Conservation (phyloP, 2,113 vertebrate species). For the Machaerirhynchus nigripectus region DNA sequence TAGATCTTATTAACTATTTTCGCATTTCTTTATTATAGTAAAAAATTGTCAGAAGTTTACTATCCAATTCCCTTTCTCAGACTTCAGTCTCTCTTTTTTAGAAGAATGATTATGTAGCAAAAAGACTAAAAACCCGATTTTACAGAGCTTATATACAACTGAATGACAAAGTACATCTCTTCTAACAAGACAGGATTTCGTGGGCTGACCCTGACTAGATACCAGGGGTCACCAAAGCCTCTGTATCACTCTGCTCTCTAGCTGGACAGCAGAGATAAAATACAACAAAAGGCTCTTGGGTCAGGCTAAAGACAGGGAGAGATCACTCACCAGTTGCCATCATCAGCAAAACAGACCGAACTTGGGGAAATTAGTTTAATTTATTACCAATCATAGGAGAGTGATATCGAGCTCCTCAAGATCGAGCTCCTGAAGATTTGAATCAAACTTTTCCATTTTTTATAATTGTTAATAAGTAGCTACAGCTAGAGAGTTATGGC, state of each 20-base stretch:
- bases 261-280: neutral
- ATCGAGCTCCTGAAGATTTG: neutral
- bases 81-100: neutral
- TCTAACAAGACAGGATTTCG: neutral
- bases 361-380: neutral
- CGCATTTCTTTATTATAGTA: neutral
- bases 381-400: neutral
- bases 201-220: neutral
- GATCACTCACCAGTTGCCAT: neutral
- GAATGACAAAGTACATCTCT: neutral
- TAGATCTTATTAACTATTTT: neutral
- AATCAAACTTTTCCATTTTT: neutral
- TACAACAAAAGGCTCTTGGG: neutral
- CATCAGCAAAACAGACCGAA: rapidly evolving
- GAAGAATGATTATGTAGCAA: neutral
- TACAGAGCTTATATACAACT: neutral
- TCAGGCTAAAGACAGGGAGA: neutral
- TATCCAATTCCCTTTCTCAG: neutral
- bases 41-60: neutral
- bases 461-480: neutral
- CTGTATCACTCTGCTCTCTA: neutral
- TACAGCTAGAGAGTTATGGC: neutral
- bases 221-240: neutral
- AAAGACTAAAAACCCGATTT: neutral
- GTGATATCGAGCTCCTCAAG: too few relatives aligned